phyloP scores from a whole-genome alignment of 1,140 invertebrate species.

The Plutomurus gul region DNA sequence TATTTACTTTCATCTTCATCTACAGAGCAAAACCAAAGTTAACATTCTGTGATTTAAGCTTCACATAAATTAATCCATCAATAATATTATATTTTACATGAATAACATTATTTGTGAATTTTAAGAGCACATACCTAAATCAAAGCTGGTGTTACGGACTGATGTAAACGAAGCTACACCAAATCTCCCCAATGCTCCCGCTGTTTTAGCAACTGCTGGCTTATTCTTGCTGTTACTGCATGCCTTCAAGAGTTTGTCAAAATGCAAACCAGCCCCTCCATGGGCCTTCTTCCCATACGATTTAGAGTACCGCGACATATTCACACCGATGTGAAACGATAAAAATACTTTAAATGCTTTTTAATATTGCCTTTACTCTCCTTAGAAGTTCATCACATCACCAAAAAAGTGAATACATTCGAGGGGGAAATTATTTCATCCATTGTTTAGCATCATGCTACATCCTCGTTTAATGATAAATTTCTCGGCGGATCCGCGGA shows the following conservation, averaged over 20 bases:
- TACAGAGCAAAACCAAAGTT: neutral
- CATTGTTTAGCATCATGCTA: too few relatives aligned
- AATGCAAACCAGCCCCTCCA: constrained; percentile 66
- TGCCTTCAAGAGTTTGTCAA: constrained; percentile 66
- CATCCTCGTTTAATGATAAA: too few relatives aligned
- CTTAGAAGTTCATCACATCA: too few relatives aligned
- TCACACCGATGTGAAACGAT: too few relatives aligned
- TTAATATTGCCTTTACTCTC: too few relatives aligned
- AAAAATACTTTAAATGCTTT: too few relatives aligned
- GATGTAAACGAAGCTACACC: constrained; percentile 91
- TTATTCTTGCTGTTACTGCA: constrained; percentile 72
- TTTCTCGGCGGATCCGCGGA: too few relatives aligned
- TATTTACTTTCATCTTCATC: constrained; percentile 31
- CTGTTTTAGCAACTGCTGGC: constrained; percentile 82
- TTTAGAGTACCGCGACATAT: constrained; percentile 46
- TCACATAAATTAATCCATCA: too few relatives aligned
- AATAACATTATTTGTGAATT: neutral
- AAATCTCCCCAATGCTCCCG: constrained; percentile 89
- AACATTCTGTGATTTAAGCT: neutral
- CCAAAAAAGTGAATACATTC: too few relatives aligned
- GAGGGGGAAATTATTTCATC: too few relatives aligned
- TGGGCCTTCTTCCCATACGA: constrained; percentile 38
- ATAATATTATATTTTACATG: too few relatives aligned
- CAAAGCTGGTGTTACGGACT: constrained; percentile 69
- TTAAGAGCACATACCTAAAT: neutral